These are phyloP conservation scores for Dolomedes plantarius DNA, from an alignment of 2,888 invertebrate genomes.

Conservation along the genomic window DNA sequence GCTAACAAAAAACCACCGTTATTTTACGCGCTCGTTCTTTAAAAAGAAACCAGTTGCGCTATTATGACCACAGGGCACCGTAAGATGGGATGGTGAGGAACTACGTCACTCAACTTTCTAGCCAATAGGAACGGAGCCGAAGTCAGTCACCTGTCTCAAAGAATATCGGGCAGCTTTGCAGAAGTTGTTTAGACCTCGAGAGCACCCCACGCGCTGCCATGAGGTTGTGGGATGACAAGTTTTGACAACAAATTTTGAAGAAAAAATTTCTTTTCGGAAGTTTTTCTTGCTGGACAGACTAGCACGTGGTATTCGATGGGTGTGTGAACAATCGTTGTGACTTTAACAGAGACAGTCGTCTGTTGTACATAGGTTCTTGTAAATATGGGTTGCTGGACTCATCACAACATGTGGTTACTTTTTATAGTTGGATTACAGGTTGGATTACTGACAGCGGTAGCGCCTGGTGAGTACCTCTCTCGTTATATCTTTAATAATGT, in stretches of 20 bases:
- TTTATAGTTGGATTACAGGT: conserved; percentile 50
- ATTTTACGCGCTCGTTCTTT: conserved; percentile 43
- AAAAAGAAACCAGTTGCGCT: conserved; percentile 62
- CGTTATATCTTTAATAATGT: too few relatives aligned
- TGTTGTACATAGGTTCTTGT: conserved; percentile 59
- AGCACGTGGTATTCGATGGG: conserved; percentile 46
- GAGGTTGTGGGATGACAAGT: conserved; percentile 51
- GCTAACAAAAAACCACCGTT: conserved; percentile 34
- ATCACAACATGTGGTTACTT: conserved; percentile 50
- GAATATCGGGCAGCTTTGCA: conserved; percentile 42
- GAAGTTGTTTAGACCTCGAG: conserved; percentile 40
- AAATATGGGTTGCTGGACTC: conserved; percentile 62
- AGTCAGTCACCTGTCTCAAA: conserved; percentile 57
- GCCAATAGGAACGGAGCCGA: conserved; percentile 33
- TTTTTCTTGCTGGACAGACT: conserved; percentile 8
- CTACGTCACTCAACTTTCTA: conserved; percentile 55
- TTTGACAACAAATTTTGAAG: conserved; percentile 25
- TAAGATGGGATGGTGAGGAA: conserved; percentile 22
- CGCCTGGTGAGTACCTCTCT: conserved; percentile 30
- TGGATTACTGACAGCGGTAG: conserved; percentile 40
- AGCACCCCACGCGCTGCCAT: conserved; percentile 53
- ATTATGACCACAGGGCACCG: conserved; percentile 59
- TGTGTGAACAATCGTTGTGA: conserved; percentile 43
- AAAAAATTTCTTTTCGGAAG: conserved; percentile 16
- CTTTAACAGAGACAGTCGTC: conserved; percentile 17